A percentile compares a stretch with the other conserved stretches of the same genome.
Conservation (phyloP, 1,140 invertebrate species). For the Dreissena polymorpha region DNA sequence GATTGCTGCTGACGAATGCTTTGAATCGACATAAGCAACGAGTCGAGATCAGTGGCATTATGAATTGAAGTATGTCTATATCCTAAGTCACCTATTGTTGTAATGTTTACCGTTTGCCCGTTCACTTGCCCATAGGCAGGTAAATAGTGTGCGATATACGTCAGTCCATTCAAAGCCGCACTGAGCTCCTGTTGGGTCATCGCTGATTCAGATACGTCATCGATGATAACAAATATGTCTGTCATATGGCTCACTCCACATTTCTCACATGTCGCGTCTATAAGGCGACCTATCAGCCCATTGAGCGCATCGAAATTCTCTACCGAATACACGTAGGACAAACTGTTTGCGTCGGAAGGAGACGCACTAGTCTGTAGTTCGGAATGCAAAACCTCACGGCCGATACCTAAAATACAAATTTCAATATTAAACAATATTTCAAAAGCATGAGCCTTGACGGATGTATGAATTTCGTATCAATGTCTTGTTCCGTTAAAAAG, state of each 20-base stretch:
- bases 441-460: too few species aligned
- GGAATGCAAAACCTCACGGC: background rate
- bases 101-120: background rate
- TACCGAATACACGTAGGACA: background rate
- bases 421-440: too few species aligned
- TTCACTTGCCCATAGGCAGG: background rate
- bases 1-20: background rate
- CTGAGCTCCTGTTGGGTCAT: background rate
- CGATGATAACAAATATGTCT: background rate
- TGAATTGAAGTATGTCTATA: background rate
- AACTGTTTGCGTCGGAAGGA: background rate
- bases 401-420: background rate
- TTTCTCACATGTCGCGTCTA: slow-evolving; percentile 9
- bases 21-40: background rate
- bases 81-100: background rate
- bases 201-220: background rate
- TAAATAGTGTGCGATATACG: background rate
- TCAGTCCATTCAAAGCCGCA: slow-evolving; percentile 4
- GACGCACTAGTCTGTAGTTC: slow-evolving; percentile 3
- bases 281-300: background rate
- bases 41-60: background rate
- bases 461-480: too few species aligned
- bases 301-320: slow-evolving; percentile 15
- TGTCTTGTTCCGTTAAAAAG: too few species aligned
- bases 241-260: background rate